These are phyloP conservation scores for Novumbra hubbsi DNA, from an alignment of 2,797 vertebrate genomes.

Conservation along the genomic window DNA sequence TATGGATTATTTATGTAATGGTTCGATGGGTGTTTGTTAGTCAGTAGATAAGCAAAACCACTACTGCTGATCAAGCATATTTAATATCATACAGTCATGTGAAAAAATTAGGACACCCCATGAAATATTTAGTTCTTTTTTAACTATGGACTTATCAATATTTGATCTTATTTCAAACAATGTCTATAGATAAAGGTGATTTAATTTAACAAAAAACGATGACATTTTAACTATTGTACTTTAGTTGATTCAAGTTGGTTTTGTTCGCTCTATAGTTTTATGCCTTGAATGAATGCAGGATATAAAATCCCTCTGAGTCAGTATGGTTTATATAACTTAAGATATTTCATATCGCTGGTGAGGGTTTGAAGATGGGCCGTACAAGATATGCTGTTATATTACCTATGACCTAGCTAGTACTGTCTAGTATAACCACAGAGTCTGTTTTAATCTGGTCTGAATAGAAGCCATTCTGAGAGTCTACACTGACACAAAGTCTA, in stretches of 20 bases:
- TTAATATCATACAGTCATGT: not conserved
- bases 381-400: not conserved
- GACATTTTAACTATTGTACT: too few relatives aligned
- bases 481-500: too few relatives aligned
- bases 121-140: too few relatives aligned
- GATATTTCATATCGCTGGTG: not conserved
- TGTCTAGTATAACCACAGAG: conserved; percentile 8
- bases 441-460: conserved; percentile 14
- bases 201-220: too few relatives aligned
- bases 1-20: not conserved
- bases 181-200: too few relatives aligned
- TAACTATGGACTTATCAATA: too few relatives aligned
- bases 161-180: too few relatives aligned
- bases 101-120: too few relatives aligned
- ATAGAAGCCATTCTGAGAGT: not conserved
- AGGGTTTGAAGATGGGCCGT: not conserved
- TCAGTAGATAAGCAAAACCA: not conserved
- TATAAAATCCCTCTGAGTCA: not conserved
- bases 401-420: not conserved
- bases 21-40: not conserved
- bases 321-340: not conserved
- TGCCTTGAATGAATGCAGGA: not conserved
- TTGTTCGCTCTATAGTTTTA: not conserved
- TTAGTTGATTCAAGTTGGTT: not conserved
- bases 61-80: not conserved